Evolutionary conservation across 1,140 invertebrate genomes (phyloP), one percentile per base, ranked within the genome.

Genomic region (Anadara kagoshimensis): DNA sequence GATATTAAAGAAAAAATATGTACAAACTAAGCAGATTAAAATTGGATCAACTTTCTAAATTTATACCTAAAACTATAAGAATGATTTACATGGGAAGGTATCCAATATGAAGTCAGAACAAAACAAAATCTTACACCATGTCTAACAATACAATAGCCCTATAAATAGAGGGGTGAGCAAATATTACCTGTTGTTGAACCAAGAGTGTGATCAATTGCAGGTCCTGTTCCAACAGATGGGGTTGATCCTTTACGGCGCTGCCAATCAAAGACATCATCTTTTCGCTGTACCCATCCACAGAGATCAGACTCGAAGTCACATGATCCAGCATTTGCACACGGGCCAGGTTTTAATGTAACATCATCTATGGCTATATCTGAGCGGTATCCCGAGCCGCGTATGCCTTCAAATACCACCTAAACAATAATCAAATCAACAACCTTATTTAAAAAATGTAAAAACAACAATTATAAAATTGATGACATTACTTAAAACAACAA

Each of bases 331-430:
- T 69, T 77, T 58, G 69, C 59, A 75, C 72, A 82, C 3, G 58
- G 14, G 26, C 80, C 82, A 62, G 29, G 20, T 45, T 64, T 41
- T 24, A 78, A 56, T 16, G 41, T 51, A 3, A 86, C 53, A 70
- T 83, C 79, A 78, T 86, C 83, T 58, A 86, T 79, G 8, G 83
- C 83, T 18, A 86, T 83, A 49, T 85, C 85, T 57, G 80, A 82
- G 20, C 59, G 61, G 69, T 64, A 81, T 74, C 80, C 78, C 67
- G 56, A 72, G 26, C 80, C 80, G n/a, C 76, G 44, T 0, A 80
- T 63, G 3, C 78, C 84, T 41, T 81, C 80, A 79, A 86, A 79
- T 29, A 78, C 75, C 62, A 86, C 24, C 84, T 86, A 58, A 49
- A 64, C 29, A 1, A 63, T 7, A 36, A 63, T 24, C 7, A 26